Conservation (phyloP, 2,888 invertebrate species). For the Rhagonycha lutea region DNA sequence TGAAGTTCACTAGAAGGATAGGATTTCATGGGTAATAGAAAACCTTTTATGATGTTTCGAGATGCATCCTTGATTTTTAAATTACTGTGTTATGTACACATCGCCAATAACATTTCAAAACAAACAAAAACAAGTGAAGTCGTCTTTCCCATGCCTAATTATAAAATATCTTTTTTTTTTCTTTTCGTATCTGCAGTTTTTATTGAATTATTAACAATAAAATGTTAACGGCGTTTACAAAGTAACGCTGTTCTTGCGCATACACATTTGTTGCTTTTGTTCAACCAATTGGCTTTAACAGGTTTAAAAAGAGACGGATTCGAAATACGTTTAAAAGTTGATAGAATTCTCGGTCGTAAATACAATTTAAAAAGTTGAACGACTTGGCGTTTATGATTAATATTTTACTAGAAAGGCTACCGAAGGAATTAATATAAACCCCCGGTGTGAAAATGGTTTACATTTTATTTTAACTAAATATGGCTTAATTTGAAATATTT, state of each 20-base stretch:
- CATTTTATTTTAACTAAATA: background rate
- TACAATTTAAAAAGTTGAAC: conserved; percentile 33
- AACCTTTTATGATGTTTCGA: background rate
- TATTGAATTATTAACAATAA: conserved; percentile 10
- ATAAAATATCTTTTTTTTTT: background rate
- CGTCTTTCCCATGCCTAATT: background rate
- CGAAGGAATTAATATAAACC: conserved; percentile 17
- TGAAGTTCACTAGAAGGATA: background rate
- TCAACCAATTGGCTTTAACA: background rate
- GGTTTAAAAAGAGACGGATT: background rate
- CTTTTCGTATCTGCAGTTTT: background rate
- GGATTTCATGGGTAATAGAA: background rate
- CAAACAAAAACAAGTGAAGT: background rate
- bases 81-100: background rate
- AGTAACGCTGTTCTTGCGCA: background rate
- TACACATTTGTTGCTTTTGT: background rate
- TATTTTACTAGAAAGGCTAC: conserved; percentile 35
- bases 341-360: conserved; percentile 19
- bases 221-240: conserved; percentile 1
- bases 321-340: background rate
- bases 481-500: background rate
- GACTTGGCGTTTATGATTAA: conserved; percentile 39
- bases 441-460: background rate
- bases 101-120: background rate
- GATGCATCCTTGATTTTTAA: background rate